Evolutionary conservation across 2,797 vertebrate species (phyloP).

Genomic region (Enteromius paludinosus): DNA sequence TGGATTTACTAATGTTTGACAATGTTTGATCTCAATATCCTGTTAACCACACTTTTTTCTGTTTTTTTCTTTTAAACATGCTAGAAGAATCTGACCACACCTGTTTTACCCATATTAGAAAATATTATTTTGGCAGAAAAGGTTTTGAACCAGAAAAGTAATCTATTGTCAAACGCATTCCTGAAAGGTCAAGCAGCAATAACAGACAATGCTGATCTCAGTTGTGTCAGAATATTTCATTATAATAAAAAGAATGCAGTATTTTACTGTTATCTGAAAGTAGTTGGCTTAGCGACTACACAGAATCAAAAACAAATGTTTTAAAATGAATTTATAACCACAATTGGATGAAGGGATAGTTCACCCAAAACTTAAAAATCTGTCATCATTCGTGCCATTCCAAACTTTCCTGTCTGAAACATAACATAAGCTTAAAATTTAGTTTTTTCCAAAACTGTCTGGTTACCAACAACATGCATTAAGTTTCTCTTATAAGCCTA

Average conservation of each 20-base stretch:
- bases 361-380: background rate
- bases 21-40: background rate
- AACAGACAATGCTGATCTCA: background rate
- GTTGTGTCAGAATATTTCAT: background rate
- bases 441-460: background rate
- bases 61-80: background rate
- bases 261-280: background rate
- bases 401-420: background rate
- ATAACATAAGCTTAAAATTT: background rate
- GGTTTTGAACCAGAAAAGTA: background rate
- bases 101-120: background rate
- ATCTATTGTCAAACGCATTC: background rate
- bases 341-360: background rate
- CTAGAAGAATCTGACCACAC: slow-evolving; percentile 11
- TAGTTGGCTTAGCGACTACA: background rate
- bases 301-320: background rate
- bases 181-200: background rate
- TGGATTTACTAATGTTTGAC: background rate
- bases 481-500: background rate
- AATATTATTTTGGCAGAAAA: background rate
- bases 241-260: background rate
- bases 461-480: background rate
- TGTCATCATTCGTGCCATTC: background rate
- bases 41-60: no score
- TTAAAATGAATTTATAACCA: background rate